Percentiles rank a stretch among this genome's conserved stretches.
Evolutionary conservation across 2,113 vertebrate genomes (phyloP).

Genomic region (Myocastor coypus): DNA sequence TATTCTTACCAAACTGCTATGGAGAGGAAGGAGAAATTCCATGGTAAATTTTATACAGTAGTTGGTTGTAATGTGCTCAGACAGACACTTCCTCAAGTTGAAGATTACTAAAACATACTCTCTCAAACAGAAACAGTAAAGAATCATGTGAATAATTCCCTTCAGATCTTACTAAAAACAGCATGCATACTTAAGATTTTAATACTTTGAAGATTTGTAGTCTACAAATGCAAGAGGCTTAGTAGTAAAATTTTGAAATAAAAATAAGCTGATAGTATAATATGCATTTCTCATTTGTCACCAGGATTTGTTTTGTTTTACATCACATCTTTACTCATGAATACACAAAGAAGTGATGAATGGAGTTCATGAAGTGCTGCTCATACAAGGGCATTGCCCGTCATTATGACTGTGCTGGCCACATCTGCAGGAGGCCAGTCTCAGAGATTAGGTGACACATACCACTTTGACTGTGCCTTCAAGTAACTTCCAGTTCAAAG

Average conservation of each 20-base stretch:
- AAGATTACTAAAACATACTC: constrained; percentile 62
- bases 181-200: background rate
- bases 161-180: constrained; percentile 24
- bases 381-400: no score
- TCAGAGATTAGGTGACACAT: background rate
- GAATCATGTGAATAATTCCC: constrained; percentile 28
- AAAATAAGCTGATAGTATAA: background rate
- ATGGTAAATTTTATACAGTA: constrained; percentile 71
- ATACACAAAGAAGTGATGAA: background rate
- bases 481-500: background rate
- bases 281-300: background rate
- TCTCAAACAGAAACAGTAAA: constrained; percentile 60
- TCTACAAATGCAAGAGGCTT: background rate
- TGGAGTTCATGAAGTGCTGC: background rate
- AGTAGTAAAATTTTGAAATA: background rate
- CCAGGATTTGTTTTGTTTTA: background rate
- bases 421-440: background rate
- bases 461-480: background rate
- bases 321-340: background rate
- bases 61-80: constrained; percentile 67
- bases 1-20: constrained; percentile 80
- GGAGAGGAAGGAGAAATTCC: constrained; percentile 76
- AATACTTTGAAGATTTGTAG: background rate
- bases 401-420: background rate
- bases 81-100: background rate